Evolutionary conservation across 2,113 vertebrate species (phyloP).

Genomic region (Ciconia boyciana): DNA sequence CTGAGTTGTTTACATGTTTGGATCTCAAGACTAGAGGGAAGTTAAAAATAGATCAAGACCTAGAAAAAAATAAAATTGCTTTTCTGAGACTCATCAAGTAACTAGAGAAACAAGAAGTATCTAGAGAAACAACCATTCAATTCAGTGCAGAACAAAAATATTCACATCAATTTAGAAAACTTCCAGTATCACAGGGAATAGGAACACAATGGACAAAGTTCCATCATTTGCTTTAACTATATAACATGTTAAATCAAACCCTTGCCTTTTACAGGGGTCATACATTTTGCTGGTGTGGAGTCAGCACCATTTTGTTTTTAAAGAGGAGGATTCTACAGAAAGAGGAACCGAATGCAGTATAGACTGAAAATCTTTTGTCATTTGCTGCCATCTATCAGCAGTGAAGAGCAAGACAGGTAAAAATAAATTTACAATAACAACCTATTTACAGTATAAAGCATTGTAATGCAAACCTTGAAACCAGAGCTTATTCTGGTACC

Average conservation of each 20-base stretch:
- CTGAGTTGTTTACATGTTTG: neutral
- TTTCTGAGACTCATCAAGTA: rapidly evolving
- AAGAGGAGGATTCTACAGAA: neutral
- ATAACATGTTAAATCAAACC: neutral
- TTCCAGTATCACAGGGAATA: neutral
- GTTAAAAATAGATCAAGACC: neutral
- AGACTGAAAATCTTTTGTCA: neutral
- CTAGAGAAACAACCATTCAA: neutral
- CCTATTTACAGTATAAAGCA: neutral
- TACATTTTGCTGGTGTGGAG: neutral
- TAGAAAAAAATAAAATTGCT: neutral
- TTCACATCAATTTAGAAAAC: neutral
- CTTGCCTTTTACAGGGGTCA: neutral
- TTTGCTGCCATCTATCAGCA: slow-evolving; percentile 69
- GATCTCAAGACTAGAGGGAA: neutral
- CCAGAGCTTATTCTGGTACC: neutral
- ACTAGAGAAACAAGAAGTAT: neutral
- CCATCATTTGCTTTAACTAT: neutral
- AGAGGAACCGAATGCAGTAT: neutral
- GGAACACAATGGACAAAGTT: neutral
- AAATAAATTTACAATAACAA: neutral
- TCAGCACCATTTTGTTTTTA: slow-evolving; percentile 16
- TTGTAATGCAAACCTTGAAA: neutral
- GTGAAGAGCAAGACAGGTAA: neutral
- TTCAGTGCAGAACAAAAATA: neutral